These are phyloP conservation scores for Lutraria rhynchaena DNA, from an alignment of 1,140 invertebrate species.

Conservation along the genomic window DNA sequence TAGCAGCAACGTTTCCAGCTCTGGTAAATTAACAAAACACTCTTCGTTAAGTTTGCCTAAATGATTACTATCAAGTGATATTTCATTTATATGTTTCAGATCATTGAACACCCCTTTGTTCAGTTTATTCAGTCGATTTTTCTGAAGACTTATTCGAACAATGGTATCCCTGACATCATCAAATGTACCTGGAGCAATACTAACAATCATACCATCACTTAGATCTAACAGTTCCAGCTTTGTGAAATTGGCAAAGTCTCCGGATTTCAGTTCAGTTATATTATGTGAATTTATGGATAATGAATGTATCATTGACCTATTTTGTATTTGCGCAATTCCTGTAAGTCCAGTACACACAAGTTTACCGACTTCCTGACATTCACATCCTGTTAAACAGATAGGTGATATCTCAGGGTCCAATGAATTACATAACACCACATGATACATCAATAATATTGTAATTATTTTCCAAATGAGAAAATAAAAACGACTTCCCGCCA, in stretches of 20 bases:
- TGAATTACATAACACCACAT: neutral
- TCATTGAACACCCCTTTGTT: conserved; percentile 16
- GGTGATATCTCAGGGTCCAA: neutral
- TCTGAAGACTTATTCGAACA: neutral
- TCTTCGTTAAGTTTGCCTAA: neutral
- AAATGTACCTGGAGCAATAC: conserved; percentile 24
- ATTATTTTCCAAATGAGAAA: too few relatives aligned
- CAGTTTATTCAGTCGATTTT: conserved; percentile 5
- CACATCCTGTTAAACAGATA: neutral
- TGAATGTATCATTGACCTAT: neutral
- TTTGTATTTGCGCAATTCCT: neutral
- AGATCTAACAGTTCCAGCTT: conserved; percentile 17
- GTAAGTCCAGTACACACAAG: neutral
- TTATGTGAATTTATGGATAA: neutral
- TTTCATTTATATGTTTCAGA: conserved; percentile 9
- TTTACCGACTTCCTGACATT: neutral
- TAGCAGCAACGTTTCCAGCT: conserved; percentile 16
- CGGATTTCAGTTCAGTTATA: conserved; percentile 6
- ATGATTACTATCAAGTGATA: conserved; percentile 8
- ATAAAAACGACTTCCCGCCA: too few relatives aligned
- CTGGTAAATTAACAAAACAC: conserved; percentile 36
- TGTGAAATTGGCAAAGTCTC: conserved; percentile 27
- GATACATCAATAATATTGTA: too few relatives aligned
- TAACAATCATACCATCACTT: neutral
- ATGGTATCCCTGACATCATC: conserved; percentile 41